phyloP scores from a whole-genome alignment of 2,113 vertebrate genomes.

The Picathartes gymnocephalus region DNA sequence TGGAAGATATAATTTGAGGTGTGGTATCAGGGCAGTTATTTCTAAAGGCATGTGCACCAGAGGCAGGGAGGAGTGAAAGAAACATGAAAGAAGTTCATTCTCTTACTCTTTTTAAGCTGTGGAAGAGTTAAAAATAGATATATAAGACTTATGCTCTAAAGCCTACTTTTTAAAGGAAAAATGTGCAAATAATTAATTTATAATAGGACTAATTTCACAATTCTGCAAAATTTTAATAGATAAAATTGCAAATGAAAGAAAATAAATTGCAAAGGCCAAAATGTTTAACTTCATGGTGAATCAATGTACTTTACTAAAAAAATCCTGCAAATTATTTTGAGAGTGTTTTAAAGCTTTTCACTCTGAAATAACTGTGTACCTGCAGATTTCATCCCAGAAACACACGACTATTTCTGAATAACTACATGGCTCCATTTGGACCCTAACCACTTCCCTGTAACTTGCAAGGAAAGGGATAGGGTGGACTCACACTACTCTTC shows the following conservation, averaged over 20 bases:
- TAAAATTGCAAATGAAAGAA: constrained; percentile 2
- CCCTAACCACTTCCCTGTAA: not conserved
- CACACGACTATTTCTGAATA: not conserved
- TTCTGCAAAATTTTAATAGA: constrained; percentile 4
- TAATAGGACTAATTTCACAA: not conserved
- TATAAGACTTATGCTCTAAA: not conserved
- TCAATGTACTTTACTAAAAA: constrained; percentile 39
- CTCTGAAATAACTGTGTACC: not conserved
- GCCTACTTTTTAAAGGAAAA: not conserved
- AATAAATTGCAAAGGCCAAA: constrained; percentile 14
- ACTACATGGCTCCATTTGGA: not conserved
- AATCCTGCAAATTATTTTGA: constrained; percentile 46
- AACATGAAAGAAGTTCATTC: not conserved
- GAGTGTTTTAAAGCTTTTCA: constrained; percentile 53
- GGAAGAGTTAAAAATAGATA: not conserved
- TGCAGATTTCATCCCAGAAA: not conserved
- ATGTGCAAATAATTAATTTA: not conserved
- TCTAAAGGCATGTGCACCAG: not conserved
- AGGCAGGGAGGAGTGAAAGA: not conserved
- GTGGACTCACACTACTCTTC: not conserved
- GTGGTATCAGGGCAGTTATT: not conserved
- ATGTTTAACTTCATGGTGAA: constrained; percentile 15
- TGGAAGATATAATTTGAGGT: not conserved
- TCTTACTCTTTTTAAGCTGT: not conserved
- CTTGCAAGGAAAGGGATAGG: not conserved